phyloP scores from a whole-genome alignment of 2,113 vertebrate species.

The Xenopus laevis region DNA sequence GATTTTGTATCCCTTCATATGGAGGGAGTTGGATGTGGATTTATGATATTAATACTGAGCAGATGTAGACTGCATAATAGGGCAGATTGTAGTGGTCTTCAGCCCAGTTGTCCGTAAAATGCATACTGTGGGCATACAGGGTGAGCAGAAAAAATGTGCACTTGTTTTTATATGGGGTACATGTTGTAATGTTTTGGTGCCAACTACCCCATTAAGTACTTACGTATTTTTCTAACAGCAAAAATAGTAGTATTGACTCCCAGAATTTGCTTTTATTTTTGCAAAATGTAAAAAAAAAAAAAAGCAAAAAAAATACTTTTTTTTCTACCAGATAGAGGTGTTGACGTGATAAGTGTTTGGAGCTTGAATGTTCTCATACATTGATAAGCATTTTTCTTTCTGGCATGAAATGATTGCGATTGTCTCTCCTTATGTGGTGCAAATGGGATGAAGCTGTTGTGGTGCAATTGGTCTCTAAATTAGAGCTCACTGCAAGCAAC shows the following conservation, averaged over 20 bases:
- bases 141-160: constrained; percentile 48
- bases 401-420: constrained; percentile 34
- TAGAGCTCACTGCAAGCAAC: constrained; percentile 37
- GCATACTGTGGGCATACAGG: constrained; percentile 50
- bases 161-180: constrained; percentile 49
- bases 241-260: constrained; percentile 50
- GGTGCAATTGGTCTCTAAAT: constrained; percentile 38
- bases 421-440: constrained; percentile 27
- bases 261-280: constrained; percentile 49
- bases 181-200: constrained; percentile 43
- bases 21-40: constrained; percentile 9
- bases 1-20: constrained; percentile 9
- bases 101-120: constrained; percentile 31
- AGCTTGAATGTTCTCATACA: constrained; percentile 28
- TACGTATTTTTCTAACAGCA: constrained; percentile 49
- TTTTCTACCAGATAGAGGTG: constrained; percentile 42
- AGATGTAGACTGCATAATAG: not conserved
- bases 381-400: constrained; percentile 30
- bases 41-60: not conserved
- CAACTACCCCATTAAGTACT: constrained; percentile 42
- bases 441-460: constrained; percentile 37
- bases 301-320: constrained; percentile 20
- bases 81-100: constrained; percentile 19
- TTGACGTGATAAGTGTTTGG: constrained; percentile 42
- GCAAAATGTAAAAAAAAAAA: constrained; percentile 35